Evolutionary conservation across 2,113 vertebrate species (phyloP).

Genomic region (Sminthopsis crassicaudata): DNA sequence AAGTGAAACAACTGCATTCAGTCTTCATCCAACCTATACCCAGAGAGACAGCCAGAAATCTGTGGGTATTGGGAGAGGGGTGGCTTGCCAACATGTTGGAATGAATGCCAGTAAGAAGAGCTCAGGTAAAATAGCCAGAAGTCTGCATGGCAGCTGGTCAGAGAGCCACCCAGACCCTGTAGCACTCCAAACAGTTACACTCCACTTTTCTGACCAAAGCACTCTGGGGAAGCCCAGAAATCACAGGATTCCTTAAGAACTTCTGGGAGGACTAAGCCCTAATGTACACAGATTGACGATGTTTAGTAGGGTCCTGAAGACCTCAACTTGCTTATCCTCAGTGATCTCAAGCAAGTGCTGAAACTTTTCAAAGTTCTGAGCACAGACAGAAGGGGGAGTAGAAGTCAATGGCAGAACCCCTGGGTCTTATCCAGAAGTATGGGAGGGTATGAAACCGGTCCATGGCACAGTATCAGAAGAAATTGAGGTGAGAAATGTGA

Average conservation of each 20-base stretch:
- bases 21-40: neutral
- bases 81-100: neutral
- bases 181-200: neutral
- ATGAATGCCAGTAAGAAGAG: neutral
- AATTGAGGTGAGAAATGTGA: neutral
- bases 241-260: neutral
- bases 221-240: neutral
- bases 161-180: neutral
- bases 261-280: neutral
- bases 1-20: neutral
- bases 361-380: neutral
- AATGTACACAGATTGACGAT: neutral
- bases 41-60: neutral
- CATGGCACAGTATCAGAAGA: neutral
- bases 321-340: too few species aligned
- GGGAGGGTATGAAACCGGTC: neutral
- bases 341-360: neutral
- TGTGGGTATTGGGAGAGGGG: neutral
- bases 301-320: neutral
- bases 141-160: too few species aligned
- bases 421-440: neutral
- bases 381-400: neutral
- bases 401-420: neutral
- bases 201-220: neutral
- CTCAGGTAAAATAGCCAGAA: neutral